These are phyloP conservation scores for Drosophila acutilabella DNA, from an alignment of 2,888 invertebrate species.

Conservation along the genomic window DNA sequence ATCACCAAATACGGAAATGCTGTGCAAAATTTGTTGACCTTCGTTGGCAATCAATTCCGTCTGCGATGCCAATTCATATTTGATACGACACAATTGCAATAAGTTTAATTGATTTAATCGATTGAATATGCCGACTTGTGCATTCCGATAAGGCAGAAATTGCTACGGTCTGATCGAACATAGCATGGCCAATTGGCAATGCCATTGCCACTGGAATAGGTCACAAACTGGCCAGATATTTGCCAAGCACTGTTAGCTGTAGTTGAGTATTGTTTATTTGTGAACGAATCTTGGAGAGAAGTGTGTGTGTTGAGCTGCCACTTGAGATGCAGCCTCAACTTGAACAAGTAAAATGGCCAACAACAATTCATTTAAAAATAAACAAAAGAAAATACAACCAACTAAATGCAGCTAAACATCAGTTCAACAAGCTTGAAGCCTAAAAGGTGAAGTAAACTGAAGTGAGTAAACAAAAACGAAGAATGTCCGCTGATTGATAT, in stretches of 20 bases:
- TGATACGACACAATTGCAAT: conserved; percentile 8
- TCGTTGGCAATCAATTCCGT: background rate
- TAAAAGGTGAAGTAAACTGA: conserved; percentile 25
- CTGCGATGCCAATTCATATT: conserved; percentile 6
- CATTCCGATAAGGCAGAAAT: conserved; percentile 2
- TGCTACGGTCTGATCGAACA: conserved; percentile 25
- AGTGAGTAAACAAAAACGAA: conserved; percentile 78
- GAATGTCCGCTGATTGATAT: conserved; percentile 79
- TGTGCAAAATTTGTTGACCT: conserved; percentile 30
- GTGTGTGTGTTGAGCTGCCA: conserved; percentile 35
- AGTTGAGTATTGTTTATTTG: conserved; percentile 61
- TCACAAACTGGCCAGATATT: conserved; percentile 5
- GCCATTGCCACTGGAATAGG: conserved; percentile 38
- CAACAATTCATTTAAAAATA: conserved; percentile 44
- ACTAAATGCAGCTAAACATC: conserved; percentile 12
- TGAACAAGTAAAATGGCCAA: conserved; percentile 60
- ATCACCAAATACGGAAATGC: background rate
- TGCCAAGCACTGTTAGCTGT: conserved; percentile 3
- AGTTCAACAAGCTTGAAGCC: conserved; percentile 18
- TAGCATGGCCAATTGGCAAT: conserved; percentile 48
- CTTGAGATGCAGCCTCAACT: conserved; percentile 17
- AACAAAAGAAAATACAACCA: conserved; percentile 35
- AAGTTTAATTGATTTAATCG: conserved; percentile 41
- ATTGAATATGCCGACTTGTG: conserved; percentile 44
- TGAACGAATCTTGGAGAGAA: conserved; percentile 53